Conservation (phyloP, 2,888 invertebrate genomes). For the Drosophila kambysellisi region DNA sequence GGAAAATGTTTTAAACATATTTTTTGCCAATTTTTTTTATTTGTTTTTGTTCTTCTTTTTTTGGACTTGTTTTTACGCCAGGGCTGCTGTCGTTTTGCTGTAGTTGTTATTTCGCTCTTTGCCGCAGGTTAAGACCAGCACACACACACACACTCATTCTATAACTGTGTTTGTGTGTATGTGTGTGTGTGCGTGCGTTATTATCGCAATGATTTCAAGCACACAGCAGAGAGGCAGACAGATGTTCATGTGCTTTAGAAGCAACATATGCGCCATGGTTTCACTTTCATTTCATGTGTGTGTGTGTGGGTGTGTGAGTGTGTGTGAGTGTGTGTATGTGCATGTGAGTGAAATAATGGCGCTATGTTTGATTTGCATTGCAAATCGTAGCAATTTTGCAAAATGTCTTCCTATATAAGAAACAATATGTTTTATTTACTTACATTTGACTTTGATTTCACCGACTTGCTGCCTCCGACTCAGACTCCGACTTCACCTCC, state of each 20-base stretch:
- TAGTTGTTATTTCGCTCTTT: conserved; percentile 52
- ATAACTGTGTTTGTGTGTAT: conserved; percentile 31
- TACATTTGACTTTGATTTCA: conserved; percentile 78
- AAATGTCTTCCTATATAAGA: conserved; percentile 78
- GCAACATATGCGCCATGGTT: conserved; percentile 73
- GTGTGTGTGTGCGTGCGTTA: conserved; percentile 58
- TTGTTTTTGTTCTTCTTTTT: conserved; percentile 24
- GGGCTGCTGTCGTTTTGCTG: conserved; percentile 48
- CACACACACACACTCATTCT: conserved; percentile 15
- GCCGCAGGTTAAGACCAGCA: conserved; percentile 69
- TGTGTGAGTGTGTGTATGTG: conserved; percentile 16
- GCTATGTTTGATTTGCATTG: conserved; percentile 79
- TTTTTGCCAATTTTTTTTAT: conserved; percentile 56
- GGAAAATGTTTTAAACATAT: conserved; percentile 79
- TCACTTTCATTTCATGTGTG: conserved; percentile 60
- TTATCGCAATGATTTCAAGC: conserved; percentile 71
- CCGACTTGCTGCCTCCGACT: conserved; percentile 14
- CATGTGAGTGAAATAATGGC: conserved; percentile 70
- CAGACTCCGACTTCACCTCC: background rate
- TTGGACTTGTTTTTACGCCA: conserved; percentile 36
- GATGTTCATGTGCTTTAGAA: conserved; percentile 54
- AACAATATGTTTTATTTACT: conserved; percentile 81
- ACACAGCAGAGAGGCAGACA: conserved; percentile 30
- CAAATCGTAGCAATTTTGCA: conserved; percentile 78
- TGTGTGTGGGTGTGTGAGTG: conserved; percentile 14